Percentiles rank a stretch among this genome's conserved stretches.
These are phyloP conservation scores for Physeter macrocephalus DNA, from an alignment of 2,113 vertebrate species.

Conservation along the genomic window DNA sequence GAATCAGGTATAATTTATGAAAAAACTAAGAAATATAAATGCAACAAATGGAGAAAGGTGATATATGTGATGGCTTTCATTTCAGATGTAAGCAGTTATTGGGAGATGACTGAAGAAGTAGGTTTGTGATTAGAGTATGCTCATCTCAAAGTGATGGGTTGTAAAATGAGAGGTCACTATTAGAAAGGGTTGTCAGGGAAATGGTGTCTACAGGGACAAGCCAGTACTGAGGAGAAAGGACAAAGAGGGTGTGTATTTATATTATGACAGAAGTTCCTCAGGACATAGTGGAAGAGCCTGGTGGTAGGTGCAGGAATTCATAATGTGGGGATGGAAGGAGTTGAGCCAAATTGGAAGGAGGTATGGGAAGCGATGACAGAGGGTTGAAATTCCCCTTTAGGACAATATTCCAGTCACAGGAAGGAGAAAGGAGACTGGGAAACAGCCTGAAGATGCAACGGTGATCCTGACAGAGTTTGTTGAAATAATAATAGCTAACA, in stretches of 20 bases:
- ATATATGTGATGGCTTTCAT: background rate
- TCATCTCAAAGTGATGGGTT: background rate
- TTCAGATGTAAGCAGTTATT: background rate
- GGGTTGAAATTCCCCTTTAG: background rate
- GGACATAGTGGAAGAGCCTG: background rate
- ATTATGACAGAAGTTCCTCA: background rate
- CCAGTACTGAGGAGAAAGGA: background rate
- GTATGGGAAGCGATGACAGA: background rate
- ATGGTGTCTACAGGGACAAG: background rate
- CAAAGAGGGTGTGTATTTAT: background rate
- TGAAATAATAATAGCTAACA: background rate
- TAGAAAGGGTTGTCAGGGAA: background rate
- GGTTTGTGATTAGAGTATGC: background rate
- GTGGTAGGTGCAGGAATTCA: background rate
- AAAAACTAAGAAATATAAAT: background rate
- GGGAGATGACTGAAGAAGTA: background rate
- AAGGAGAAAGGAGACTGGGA: background rate
- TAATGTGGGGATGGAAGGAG: background rate
- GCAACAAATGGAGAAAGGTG: background rate
- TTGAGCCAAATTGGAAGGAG: background rate
- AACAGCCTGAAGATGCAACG: background rate
- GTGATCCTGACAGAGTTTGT: too few species aligned
- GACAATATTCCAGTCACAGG: background rate
- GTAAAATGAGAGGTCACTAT: background rate
- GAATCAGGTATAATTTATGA: background rate